Conservation (phyloP, 2,113 vertebrate genomes). For the Phodopus roborovskii region DNA sequence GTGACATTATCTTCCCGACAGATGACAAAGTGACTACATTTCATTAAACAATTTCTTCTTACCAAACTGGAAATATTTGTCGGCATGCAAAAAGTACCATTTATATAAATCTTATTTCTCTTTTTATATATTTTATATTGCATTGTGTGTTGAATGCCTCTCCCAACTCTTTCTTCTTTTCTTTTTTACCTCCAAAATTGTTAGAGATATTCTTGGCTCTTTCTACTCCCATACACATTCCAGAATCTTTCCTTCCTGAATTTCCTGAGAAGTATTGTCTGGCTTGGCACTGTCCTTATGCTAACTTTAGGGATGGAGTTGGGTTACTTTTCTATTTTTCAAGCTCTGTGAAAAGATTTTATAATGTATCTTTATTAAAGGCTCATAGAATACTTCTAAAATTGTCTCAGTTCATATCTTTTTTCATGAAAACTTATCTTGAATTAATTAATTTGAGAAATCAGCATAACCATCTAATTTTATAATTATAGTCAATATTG, state of each 20-base stretch:
- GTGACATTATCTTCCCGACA: neutral
- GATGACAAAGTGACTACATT: neutral
- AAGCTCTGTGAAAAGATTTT: constrained; percentile 24
- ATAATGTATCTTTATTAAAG: constrained; percentile 6
- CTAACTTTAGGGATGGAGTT: constrained; percentile 12
- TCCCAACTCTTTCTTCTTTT: neutral
- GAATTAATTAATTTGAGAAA: constrained; percentile 39
- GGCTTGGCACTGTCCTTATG: constrained; percentile 22
- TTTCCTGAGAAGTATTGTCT: constrained; percentile 38
- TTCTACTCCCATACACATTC: constrained; percentile 25
- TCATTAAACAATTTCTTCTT: neutral
- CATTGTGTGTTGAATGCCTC: neutral
- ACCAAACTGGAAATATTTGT: neutral
- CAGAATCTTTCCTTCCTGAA: neutral
- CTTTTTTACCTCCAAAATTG: neutral
- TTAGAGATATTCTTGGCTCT: constrained; percentile 14
- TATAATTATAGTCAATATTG: constrained; percentile 15
- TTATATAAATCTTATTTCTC: neutral
- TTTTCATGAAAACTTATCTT: constrained; percentile 27
- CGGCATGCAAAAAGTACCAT: neutral
- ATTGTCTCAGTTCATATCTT: constrained; percentile 16
- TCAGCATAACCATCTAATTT: constrained; percentile 1
- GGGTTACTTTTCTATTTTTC: constrained; percentile 50
- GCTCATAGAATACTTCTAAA: constrained; percentile 33
- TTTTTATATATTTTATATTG: neutral